phyloP scores from a whole-genome alignment of 2,888 invertebrate genomes.

The Brachylomia viminalis region DNA sequence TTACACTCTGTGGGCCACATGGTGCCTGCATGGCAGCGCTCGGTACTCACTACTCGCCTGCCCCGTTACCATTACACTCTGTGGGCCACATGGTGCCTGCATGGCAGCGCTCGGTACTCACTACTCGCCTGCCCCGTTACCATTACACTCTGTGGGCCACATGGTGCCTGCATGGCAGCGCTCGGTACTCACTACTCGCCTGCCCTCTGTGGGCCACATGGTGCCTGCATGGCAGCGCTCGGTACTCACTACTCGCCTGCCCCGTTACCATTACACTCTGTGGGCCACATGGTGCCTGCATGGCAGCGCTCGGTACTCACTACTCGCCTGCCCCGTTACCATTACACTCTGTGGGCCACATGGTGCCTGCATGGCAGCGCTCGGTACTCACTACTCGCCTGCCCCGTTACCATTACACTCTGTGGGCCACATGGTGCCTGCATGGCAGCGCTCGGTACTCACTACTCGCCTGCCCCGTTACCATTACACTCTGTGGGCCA shows the following conservation, averaged over 20 bases:
- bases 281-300: not conserved
- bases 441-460: not conserved
- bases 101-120: not conserved
- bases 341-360: not conserved
- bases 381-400: not conserved
- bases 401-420: slow-evolving; percentile 15
- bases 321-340: slow-evolving; percentile 8
- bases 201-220: not conserved
- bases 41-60: not conserved
- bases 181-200: not conserved
- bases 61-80: slow-evolving; percentile 13
- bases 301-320: not conserved
- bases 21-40: not conserved
- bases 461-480: slow-evolving; percentile 4
- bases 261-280: slow-evolving; percentile 11
- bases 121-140: slow-evolving; percentile 3
- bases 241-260: not conserved
- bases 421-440: not conserved
- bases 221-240: not conserved
- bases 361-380: not conserved
- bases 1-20: not conserved
- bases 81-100: not conserved
- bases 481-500: not conserved
- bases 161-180: not conserved
- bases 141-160: not conserved